Base-by-base conservation (phyloP, 2,888 invertebrate genomes). In the Temnothorax unifasciatus region DNA sequence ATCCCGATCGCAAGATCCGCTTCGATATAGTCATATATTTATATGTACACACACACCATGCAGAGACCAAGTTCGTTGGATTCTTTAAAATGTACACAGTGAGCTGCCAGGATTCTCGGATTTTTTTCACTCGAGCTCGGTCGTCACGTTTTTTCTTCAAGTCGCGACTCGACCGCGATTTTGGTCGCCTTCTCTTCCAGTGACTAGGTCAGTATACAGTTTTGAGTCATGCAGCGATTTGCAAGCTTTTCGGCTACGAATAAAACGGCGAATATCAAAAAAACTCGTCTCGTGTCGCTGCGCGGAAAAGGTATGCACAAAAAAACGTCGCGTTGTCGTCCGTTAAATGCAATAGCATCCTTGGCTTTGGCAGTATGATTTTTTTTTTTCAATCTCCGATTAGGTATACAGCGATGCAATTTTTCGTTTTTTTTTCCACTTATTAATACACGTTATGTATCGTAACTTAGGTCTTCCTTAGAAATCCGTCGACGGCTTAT, bases 281-380 rank as follows among this genome's bases (percentile, higher is more conserved):
- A 83, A 89, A 92, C 6, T 5, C 66, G 61, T 85, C 52, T 86
- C 64, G 68, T 84, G 68, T 84, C 54, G 69, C 77, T 87, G 75
- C 85, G 90, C 85, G 68, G 87, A 90, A 90, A 90, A 44, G 25
- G 6, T 90, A 88, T 83, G 87, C 85, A 59, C 57, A 92, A 91
- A 83, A 83, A 92, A 91, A 84, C 82, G 84, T 85, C 59, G 76
- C 74, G 77, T 25, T 76, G 82, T 93, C 90, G 92, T 92, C 90
- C 88, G 77, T 9, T 92, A 89, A 93, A 93, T 93, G 92, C 93
- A 93, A 92, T 90, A 92, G 92, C 92, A 93, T 92, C 89, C 88
- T 34, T 34, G 29, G 88, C 91, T 93, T 93, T 94, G 94, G 94
- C 94, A 94, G 94, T 94, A 93, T 91, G 92, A 91, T 34, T 34